phyloP scores from a whole-genome alignment of 2,797 vertebrate genomes.

The Clamator glandarius region DNA sequence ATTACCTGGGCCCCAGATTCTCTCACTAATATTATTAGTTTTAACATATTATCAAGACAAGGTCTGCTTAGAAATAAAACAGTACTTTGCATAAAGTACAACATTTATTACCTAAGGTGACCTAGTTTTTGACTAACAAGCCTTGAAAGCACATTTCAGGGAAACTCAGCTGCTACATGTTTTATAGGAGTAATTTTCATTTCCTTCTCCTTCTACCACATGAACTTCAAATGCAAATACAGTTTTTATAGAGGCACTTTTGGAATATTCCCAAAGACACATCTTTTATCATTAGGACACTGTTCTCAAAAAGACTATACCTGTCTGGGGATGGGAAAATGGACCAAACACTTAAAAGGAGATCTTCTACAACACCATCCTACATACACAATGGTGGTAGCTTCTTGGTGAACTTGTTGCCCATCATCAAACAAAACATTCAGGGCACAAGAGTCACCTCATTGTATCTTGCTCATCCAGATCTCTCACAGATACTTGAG shows the following conservation, averaged over 20 bases:
- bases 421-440: neutral
- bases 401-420: neutral
- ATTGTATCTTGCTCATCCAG: neutral
- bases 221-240: neutral
- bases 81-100: neutral
- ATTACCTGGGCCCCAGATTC: too few relatives aligned
- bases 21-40: too few relatives aligned
- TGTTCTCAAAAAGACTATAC: neutral
- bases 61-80: neutral
- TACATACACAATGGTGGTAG: neutral
- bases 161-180: neutral
- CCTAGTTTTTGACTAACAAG: neutral
- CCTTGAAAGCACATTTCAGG: neutral
- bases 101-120: neutral
- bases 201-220: neutral
- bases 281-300: neutral
- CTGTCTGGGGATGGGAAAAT: neutral
- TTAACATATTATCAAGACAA: neutral
- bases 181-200: neutral
- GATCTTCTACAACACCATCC: neutral
- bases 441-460: too few relatives aligned
- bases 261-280: neutral
- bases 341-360: neutral
- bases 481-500: neutral
- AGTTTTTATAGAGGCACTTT: neutral